A percentile compares a stretch with the other conserved stretches of the same genome.
Evolutionary conservation across 37 sponge, comb jelly and placozoan genomes (phyloP).

Genomic region (Haliclona indistincta): DNA sequence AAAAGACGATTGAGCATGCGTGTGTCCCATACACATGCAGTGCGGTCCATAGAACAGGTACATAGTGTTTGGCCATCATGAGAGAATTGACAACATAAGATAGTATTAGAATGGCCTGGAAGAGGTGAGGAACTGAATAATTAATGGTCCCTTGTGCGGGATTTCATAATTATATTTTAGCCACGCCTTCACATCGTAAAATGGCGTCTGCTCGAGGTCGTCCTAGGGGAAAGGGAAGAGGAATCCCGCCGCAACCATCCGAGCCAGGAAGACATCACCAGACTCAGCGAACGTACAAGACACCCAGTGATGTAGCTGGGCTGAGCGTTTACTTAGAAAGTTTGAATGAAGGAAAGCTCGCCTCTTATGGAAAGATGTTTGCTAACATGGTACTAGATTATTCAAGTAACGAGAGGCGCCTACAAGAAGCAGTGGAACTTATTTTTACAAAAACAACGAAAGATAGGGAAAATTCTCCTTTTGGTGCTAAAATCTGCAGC

Average conservation of each 20-base stretch:
- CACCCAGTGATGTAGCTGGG: conserved; percentile 8
- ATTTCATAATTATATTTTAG: neutral
- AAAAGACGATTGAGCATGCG: conserved; percentile 47
- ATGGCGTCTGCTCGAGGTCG: conserved; percentile 56
- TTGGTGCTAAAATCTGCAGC: conserved; percentile 61
- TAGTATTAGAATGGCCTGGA: conserved; percentile 71
- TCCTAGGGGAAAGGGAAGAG: conserved; percentile 26
- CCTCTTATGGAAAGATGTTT: conserved; percentile 46
- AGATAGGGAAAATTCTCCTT: conserved; percentile 19
- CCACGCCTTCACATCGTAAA: neutral
- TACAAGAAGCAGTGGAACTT: conserved; percentile 36
- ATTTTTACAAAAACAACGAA: conserved; percentile 44
- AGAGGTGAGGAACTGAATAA: neutral
- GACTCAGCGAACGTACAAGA: neutral
- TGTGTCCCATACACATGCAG: conserved; percentile 74
- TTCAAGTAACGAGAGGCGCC: conserved; percentile 16
- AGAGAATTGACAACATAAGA: conserved; percentile 64
- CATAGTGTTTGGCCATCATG: conserved; percentile 44
- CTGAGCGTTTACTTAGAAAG: conserved; percentile 14
- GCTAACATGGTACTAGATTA: conserved; percentile 59
- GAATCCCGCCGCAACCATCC: too few species aligned
- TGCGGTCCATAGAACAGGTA: conserved; percentile 73
- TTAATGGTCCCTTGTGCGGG: neutral
- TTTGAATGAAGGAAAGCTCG: conserved; percentile 39
- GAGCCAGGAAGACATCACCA: neutral